Base-by-base conservation (phyloP, 2,888 invertebrate species). In the Rotaria sp. region DNA sequence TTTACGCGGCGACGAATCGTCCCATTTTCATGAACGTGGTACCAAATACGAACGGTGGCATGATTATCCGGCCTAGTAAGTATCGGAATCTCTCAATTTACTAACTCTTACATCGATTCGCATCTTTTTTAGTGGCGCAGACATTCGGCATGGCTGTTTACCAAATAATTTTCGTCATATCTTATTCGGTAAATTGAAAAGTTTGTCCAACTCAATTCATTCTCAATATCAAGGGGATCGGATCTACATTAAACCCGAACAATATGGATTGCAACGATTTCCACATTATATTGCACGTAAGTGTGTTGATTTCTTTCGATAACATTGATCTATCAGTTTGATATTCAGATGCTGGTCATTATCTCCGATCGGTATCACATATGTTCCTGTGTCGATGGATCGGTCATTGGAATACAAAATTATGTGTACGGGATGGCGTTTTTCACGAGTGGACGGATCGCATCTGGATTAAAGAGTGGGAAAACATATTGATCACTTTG, bases 1-100 rank as follows among this genome's bases (percentile, higher is more conserved):
- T 45, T 41, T 80, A 45, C 80, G 80, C 45, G 80, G 80, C 18
- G 80, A 80, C 45, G 80, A 80, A 45, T 80, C 80, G 10, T 80
- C 80, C 8, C 80, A 80, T 80, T 80, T 80, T 45, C 80, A 45
- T 45, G 80, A 80, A 80, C 80, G 80, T 8, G 80, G 80, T 2
- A 45, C 24, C 8, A 80, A 80, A 45, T 24, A 45, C 11, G 41
- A 45, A 24, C 80, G 80, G 0, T n/a, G 45, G 26, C 7, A 24
- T 45, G 8, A 13, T 13, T 80, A 80, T 80, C 80, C 80, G 26
- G 80, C 80, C 5, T 80, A 80, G 67, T 67, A 67, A 18, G 35
- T 35, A 3, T 18, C 18, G 18, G 7, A 35, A 35, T n/a, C 10
- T 3, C 13, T 30, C 30, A 7, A 5, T 15, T 15, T 35, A 67